Conservation (phyloP, 2,113 vertebrate species). For the Cottus gobio region DNA sequence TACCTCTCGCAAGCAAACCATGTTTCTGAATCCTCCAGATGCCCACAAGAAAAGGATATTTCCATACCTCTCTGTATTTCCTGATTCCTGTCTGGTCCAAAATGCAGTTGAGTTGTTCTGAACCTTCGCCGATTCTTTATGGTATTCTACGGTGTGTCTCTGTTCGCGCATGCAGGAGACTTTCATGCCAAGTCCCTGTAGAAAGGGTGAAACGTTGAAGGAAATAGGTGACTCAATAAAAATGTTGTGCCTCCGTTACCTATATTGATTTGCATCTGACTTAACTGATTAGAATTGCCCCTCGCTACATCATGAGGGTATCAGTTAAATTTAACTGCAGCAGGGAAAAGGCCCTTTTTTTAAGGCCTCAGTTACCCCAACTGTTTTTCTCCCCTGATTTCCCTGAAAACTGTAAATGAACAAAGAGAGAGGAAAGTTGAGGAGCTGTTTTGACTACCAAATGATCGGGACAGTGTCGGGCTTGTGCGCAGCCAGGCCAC, state of each 20-base stretch:
- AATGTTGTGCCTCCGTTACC: not conserved
- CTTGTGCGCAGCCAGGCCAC: constrained; percentile 53
- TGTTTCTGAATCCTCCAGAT: too few relatives aligned
- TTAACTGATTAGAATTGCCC: constrained; percentile 24
- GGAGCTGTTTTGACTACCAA: constrained; percentile 82
- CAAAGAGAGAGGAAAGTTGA: constrained; percentile 77
- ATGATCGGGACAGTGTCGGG: constrained; percentile 70
- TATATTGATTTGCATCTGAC: constrained; percentile 53
- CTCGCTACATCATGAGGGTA: not conserved
- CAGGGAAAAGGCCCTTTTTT: not conserved
- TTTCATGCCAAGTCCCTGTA: not conserved
- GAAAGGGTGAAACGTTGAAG: not conserved
- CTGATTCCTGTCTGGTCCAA: not conserved
- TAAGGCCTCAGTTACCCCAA: constrained; percentile 33
- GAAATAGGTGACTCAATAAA: not conserved
- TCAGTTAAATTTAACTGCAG: not conserved
- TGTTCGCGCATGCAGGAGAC: not conserved
- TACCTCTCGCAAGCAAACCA: not conserved
- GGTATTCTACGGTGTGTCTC: not conserved
- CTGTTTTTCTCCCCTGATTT: constrained; percentile 75
- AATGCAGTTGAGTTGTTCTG: not conserved
- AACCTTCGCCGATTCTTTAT: not conserved
- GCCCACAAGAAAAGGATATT: not conserved
- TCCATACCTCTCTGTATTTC: not conserved
- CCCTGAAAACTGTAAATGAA: constrained; percentile 83